Base-by-base conservation (phyloP, 1,140 invertebrate species). In the Cydia strobilella region DNA sequence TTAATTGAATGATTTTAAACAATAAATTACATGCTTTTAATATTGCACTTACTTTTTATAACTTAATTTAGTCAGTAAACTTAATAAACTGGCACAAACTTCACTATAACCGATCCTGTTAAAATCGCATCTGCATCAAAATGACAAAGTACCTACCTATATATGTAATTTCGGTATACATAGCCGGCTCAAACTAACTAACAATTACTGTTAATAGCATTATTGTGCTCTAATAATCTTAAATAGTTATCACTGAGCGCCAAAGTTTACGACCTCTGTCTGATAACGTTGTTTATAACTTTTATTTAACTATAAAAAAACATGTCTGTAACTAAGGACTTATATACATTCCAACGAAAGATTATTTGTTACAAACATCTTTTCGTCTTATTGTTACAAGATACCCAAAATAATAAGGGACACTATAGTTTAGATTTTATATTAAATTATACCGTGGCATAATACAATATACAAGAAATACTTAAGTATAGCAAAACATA, bases 181-280 rank as follows among this genome's bases (percentile, higher is more conserved):
- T 51, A 65, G 25, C 23, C 27, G 62, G 62, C 27, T 35, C 65
- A 69, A 15, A 69, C 65, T 66, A 66, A 66, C 63, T 2, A 39
- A 15, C 65, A 69, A 12, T 5, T 59, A 20, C 15, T 65, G 20
- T 42, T 42, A 42, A 69, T 69, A 69, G 31, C 65, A 69, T 35
- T 18, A 35, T 69, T 69, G 23, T 31, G 63, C 15, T 35, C 65
- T 35, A n/a, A 42, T 69, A 69, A 69, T 69, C 65, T 20, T 69
- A 42, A 35, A n/a, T 18, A 39, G 27, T 69, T 69, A 69, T 69
- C 65, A 35, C 31, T 10, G 4, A 39, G 48, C 45, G 72, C 42
- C 18, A 79, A 76, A 78, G 80, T 81, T 81, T 81, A 79, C 48
- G 78, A 81, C 78, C 80, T 75, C 72, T 48, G 23, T 23, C 15